Evolutionary conservation across 2,888 invertebrate genomes (phyloP), one percentile per base, ranked within the genome.

Genomic region (Phortica okadai): DNA sequence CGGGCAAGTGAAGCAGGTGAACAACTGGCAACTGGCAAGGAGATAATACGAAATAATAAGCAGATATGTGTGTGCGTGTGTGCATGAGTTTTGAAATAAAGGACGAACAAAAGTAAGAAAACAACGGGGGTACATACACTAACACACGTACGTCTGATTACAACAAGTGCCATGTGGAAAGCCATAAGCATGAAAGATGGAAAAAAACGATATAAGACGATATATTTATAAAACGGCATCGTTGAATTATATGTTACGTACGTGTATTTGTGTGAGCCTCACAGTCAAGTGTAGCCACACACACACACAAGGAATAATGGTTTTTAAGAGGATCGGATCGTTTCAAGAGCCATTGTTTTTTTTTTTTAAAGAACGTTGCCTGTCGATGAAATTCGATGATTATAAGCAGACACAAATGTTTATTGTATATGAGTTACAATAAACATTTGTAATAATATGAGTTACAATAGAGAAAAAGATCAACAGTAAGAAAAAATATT

Each of bases 31-130:
- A 59, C 50, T 50, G 3, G 64, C 64, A 64, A 64, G 33, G 64
- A 6, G 44, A 67, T 44, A 67, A 67, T 67, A 44, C 67, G 67
- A 67, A 67, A 67, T 44, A 44, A 67, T 64, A 64, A 64, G 64
- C 41, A 64, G 64, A 25, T 16, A 50, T 11, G 25, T 45, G 62
- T n/a, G 8, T 45, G 50, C n/a, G 50, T 70, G 50, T 45, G 44
- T 11, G 69, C 14, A 8, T 69, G 25, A 42, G 45, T n/a, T 42
- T 14, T 25, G 11, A 73, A 4, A 41, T 2, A 5, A 45, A 10
- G 44, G 59, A n/a, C 59, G n/a, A 14, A 54, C 59, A 73, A 73
- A 33, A 21, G 33, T 33, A 58, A 73, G 3, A 11, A 73, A 73
- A 72, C 59, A 59, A 59, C 59, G 42, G 73, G 44, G 67, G 67